Evolutionary conservation across 2,797 vertebrate species (phyloP).

Genomic region (Cryptoprocta ferox): DNA sequence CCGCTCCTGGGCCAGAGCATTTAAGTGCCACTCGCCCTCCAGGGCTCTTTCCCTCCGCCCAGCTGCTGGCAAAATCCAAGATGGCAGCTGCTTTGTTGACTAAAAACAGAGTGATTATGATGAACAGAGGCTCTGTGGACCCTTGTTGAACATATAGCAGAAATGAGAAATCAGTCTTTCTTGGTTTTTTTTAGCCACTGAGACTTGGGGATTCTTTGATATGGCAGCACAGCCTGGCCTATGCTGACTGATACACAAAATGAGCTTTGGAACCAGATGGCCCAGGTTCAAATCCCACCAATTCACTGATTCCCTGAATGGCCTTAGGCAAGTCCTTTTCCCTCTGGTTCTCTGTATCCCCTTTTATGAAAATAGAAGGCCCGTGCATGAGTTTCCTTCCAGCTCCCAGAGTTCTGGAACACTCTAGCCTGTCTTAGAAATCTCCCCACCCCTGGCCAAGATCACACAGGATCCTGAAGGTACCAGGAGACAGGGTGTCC

Average conservation of each 20-base stretch:
- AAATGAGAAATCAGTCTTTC: not conserved
- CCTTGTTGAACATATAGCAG: not conserved
- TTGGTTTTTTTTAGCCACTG: not conserved
- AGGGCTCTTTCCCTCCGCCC: not conserved
- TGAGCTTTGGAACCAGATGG: not conserved
- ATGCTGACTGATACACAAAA: not conserved
- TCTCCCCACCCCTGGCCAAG: not conserved
- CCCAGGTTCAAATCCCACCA: not conserved
- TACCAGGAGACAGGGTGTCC: not conserved
- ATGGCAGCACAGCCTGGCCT: not conserved
- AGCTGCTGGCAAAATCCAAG: not conserved
- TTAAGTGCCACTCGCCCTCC: not conserved
- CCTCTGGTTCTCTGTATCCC: not conserved
- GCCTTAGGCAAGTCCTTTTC: not conserved
- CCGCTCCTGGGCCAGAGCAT: not conserved
- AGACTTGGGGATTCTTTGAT: not conserved
- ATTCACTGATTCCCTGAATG: not conserved
- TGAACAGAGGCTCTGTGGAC: not conserved
- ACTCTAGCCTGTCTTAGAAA: not conserved
- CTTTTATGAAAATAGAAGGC: constrained; percentile 23
- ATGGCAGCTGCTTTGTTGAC: not conserved
- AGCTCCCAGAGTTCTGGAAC: not conserved
- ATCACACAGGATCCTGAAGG: not conserved
- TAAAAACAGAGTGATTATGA: not conserved
- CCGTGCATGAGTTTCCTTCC: not conserved